Conservation (phyloP, 2,888 invertebrate genomes). For the Uropetala carovei region DNA sequence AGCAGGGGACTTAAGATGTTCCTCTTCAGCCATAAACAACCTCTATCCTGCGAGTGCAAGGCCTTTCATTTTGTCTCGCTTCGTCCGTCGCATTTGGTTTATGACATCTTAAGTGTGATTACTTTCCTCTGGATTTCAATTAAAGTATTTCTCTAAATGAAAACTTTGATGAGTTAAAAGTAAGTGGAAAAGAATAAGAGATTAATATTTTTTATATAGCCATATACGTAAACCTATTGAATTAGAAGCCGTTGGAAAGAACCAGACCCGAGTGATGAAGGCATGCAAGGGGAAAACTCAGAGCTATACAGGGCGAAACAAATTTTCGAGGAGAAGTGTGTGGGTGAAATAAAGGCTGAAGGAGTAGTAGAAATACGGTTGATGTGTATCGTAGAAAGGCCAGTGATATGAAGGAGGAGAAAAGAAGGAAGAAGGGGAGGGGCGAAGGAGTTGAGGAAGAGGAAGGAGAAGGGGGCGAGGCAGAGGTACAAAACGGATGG, state of each 20-base stretch:
- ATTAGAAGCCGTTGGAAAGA: background rate
- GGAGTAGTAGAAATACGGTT: background rate
- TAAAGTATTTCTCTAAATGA: constrained; percentile 10
- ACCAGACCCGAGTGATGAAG: background rate
- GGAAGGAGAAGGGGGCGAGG: background rate
- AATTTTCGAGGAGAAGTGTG: background rate
- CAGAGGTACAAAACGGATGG: background rate
- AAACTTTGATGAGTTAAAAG: background rate
- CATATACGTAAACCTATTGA: background rate
- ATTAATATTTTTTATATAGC: too few species aligned
- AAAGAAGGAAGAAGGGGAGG: background rate
- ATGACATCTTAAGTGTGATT: background rate
- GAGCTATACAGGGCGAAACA: background rate
- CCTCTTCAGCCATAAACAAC: background rate
- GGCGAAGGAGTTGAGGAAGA: background rate
- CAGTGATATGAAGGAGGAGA: background rate
- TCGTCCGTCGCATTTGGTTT: background rate
- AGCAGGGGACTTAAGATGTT: constrained; percentile 6
- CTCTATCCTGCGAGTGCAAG: background rate
- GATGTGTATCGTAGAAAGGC: too few species aligned
- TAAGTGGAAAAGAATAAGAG: too few species aligned
- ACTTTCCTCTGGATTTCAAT: background rate
- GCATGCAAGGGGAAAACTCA: background rate
- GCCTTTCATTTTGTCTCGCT: background rate
- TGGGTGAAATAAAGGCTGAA: background rate